phyloP scores from a whole-genome alignment of 2,113 vertebrate species.

The Rallus limicola region DNA sequence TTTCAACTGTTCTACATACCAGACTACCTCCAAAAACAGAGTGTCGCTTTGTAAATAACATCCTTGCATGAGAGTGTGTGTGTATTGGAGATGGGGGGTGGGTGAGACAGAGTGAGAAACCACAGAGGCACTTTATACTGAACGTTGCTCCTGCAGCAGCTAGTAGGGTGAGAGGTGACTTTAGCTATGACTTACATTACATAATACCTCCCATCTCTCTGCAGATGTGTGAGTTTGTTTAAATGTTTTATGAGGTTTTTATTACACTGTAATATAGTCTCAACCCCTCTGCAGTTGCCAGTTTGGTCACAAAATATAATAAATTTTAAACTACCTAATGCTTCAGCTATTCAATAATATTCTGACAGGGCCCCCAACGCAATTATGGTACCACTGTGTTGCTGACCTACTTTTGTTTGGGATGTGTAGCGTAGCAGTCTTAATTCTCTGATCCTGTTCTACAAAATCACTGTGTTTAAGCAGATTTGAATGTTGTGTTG shows the following conservation, averaged over 20 bases:
- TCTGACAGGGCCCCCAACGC: constrained; percentile 25
- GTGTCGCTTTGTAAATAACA: not conserved
- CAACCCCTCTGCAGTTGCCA: constrained; percentile 64
- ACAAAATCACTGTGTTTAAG: not conserved
- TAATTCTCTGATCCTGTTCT: not conserved
- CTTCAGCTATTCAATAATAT: constrained; percentile 59
- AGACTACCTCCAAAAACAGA: not conserved
- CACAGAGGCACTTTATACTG: constrained; percentile 56
- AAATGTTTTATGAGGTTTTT: constrained; percentile 74
- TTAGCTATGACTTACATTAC: constrained; percentile 69
- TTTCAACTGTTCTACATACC: not conserved
- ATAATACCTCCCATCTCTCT: constrained; percentile 78
- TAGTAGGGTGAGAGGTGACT: constrained; percentile 65
- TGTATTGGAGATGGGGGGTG: not conserved
- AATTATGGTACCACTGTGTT: not conserved
- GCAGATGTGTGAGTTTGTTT: constrained; percentile 75
- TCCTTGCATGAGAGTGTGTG: not conserved
- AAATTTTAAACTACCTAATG: constrained; percentile 68
- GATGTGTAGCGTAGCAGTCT: not conserved
- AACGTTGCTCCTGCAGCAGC: constrained; percentile 58
- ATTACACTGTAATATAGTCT: constrained; percentile 64
- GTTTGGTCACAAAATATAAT: constrained; percentile 64
- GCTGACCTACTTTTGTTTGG: not conserved
- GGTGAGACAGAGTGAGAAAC: constrained; percentile 52
- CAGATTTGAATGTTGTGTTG: not conserved